Percentiles rank a stretch among this genome's conserved stretches.
Conservation (phyloP, 2,113 vertebrate species). For the Syngnathoides biaculeatus region DNA sequence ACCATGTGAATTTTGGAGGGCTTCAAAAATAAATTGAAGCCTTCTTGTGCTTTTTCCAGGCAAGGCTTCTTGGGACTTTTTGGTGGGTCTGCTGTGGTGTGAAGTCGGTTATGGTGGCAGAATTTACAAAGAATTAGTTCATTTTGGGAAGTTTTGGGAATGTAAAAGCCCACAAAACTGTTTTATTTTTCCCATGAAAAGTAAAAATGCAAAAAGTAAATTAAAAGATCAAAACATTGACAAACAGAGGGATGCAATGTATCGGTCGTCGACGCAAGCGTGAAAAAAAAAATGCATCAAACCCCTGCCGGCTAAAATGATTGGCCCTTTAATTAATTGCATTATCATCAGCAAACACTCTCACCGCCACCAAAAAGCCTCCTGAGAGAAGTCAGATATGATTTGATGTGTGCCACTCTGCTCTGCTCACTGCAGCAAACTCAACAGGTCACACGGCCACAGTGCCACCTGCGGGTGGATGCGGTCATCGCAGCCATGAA, state of each 20-base stretch:
- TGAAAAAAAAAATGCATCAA: not conserved
- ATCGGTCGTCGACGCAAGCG: not conserved
- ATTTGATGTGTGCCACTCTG: constrained; percentile 19
- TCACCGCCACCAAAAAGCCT: constrained; percentile 53
- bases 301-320: constrained; percentile 54
- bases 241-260: not conserved
- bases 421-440: constrained; percentile 47
- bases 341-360: constrained; percentile 73
- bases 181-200: not conserved
- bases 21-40: too few relatives aligned
- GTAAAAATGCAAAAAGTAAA: not conserved
- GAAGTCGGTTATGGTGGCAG: not conserved
- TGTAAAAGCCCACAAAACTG: not conserved
- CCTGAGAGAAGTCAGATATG: constrained; percentile 66
- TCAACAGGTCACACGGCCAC: constrained; percentile 51
- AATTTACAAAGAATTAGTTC: not conserved
- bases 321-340: constrained; percentile 73
- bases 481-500: not conserved
- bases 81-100: too few relatives aligned
- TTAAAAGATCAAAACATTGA: too few relatives aligned
- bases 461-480: constrained; percentile 63
- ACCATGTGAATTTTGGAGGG: too few relatives aligned
- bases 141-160: not conserved
- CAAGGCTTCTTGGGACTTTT: too few relatives aligned
- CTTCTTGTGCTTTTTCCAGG: too few relatives aligned